Base-by-base conservation (phyloP, 2,888 invertebrate genomes). In the Tetranychus truncatus region DNA sequence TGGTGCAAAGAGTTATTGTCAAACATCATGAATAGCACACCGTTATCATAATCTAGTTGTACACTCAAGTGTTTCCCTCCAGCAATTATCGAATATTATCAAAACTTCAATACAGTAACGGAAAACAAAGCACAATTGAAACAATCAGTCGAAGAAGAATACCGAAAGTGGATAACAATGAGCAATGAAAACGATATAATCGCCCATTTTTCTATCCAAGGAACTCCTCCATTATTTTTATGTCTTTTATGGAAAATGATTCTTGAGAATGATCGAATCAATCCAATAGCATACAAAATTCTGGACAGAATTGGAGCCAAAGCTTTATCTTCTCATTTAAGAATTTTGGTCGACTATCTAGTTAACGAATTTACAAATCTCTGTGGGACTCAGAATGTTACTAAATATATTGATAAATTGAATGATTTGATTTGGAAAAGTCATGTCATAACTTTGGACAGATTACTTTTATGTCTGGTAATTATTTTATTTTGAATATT, bases 391-490 rank as follows among this genome's bases (percentile, higher is more conserved):
- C 89, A 90, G 77, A 91, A 92, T 81, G 92, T 95, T 73, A 91
- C 91, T 83, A 94, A 94, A 84, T 92, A 92, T 81, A 92, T 95
- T 3, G 95, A 95, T 81, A 92, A 94, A 0, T 90, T 96, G 79
- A 95, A 92, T 82, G 92, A 93, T 81, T 91, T 96, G 88, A 93
- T 96, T 78, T 96, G 96, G 95, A 94, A 95, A 81, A 95, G 92
- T 83, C 94, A 95, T 83, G 91, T 96, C 79, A 91, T 96, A 74
- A 92, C 95, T 66, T 91, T 96, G 78, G 96, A 96, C 83, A 86
- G 95, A 78, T 87, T 96, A 1, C 90, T 96, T 7, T 85, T 96
- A 67, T 95, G 95, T 82, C 84, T 96, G 83, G 69, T 45, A 44
- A 18, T 34, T n/a, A 20, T 20, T 18, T 18, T 45, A 1, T 55